Conservation (phyloP, 2,888 invertebrate genomes). For the Hypomecis punctinalis region DNA sequence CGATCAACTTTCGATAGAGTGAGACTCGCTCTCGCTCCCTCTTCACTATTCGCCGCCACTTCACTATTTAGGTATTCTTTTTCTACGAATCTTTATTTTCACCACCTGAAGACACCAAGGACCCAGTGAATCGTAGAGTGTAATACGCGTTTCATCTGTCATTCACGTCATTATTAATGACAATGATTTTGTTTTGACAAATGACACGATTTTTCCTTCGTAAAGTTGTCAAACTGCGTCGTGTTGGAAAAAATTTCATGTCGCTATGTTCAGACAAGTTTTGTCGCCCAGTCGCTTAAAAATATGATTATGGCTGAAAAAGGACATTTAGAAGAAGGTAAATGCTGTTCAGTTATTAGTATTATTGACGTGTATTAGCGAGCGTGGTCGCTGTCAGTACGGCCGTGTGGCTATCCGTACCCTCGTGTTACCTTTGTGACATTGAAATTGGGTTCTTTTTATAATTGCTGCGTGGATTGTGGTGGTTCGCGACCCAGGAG, state of each 20-base stretch:
- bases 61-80: no score
- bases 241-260: constrained; percentile 81
- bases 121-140: no score
- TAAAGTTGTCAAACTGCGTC: constrained; percentile 74
- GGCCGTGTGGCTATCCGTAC: constrained; percentile 65
- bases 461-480: constrained; percentile 83
- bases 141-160: neutral
- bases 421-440: constrained; percentile 82
- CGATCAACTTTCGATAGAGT: no score
- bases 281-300: constrained; percentile 58
- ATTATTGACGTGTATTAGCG: constrained; percentile 70
- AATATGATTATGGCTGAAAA: constrained; percentile 83
- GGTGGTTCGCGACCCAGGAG: constrained; percentile 74
- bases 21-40: no score
- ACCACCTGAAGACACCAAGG: no score
- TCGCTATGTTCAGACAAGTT: constrained; percentile 83
- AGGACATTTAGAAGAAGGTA: constrained; percentile 83
- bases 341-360: constrained; percentile 78
- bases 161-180: neutral
- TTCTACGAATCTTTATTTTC: no score
- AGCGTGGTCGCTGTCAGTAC: constrained; percentile 63
- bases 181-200: constrained; percentile 52
- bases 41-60: no score
- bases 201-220: constrained; percentile 69
- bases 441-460: constrained; percentile 84